These are phyloP conservation scores for Drosophila kokeensis DNA, from an alignment of 2,888 invertebrate species.

Conservation along the genomic window DNA sequence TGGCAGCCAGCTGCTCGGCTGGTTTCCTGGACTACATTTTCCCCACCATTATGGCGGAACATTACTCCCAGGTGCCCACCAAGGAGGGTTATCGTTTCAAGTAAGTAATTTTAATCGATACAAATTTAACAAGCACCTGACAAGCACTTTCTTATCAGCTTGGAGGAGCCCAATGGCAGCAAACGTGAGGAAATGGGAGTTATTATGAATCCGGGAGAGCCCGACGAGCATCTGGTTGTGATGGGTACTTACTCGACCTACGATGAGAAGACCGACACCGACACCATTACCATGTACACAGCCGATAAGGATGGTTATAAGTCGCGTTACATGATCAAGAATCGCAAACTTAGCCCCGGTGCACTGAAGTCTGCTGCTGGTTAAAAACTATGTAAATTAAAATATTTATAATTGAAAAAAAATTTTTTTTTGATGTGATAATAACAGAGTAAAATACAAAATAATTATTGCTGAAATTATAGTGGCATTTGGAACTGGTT, in stretches of 20 bases:
- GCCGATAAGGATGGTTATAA: conserved; percentile 85
- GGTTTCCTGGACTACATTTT: conserved; percentile 74
- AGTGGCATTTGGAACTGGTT: conserved; percentile 59
- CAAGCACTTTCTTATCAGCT: conserved; percentile 46
- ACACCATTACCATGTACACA: conserved; percentile 84
- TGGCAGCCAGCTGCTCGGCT: conserved; percentile 71
- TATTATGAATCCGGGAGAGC: conserved; percentile 83
- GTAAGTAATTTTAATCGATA: conserved; percentile 57
- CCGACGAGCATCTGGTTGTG: conserved; percentile 82
- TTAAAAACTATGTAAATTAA: conserved; percentile 44
- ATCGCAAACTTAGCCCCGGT: conserved; percentile 77
- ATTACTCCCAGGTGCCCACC: conserved; percentile 74
- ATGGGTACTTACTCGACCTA: conserved; percentile 82
- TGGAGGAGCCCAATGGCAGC: conserved; percentile 82
- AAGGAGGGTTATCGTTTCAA: conserved; percentile 83
- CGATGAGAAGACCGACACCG: conserved; percentile 82
- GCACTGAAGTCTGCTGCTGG: conserved; percentile 79
- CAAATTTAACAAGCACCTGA: background rate
- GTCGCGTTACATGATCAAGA: conserved; percentile 80
- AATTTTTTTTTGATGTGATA: conserved; percentile 8
- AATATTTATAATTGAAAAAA: conserved; percentile 20
- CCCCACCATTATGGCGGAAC: conserved; percentile 76
- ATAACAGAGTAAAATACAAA: conserved; percentile 14
- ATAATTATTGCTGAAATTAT: conserved; percentile 26
- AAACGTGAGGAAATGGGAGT: conserved; percentile 83